Conservation (phyloP, 2,797 vertebrate genomes). For the Pagetopsis macropterus region DNA sequence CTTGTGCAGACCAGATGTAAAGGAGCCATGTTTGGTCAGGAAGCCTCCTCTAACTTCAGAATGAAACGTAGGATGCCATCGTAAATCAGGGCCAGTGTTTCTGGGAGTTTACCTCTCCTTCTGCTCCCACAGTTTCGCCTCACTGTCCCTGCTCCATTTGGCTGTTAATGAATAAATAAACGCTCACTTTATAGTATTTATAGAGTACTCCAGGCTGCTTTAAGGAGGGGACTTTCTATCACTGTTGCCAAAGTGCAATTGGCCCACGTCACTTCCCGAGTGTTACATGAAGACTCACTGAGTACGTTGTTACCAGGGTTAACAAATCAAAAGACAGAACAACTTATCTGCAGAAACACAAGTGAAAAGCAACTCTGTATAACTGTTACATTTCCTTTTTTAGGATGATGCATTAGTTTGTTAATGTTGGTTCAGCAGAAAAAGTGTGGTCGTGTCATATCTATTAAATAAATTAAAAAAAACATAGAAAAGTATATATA, state of each 20-base stretch:
- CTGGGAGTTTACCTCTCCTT: conserved; percentile 70
- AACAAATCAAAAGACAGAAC: conserved; percentile 52
- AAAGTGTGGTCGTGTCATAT: conserved; percentile 28
- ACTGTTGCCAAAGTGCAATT: conserved; percentile 60
- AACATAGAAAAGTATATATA: background rate
- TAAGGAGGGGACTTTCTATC: conserved; percentile 64
- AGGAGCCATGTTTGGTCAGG: conserved; percentile 24
- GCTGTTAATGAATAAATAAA: conserved; percentile 82
- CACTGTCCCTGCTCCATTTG: conserved; percentile 75
- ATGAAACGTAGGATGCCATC: conserved; percentile 65
- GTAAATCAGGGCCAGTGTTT: conserved; percentile 74
- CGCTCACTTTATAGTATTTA: conserved; percentile 68
- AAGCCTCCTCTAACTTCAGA: conserved; percentile 37
- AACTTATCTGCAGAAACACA: conserved; percentile 44
- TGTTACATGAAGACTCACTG: conserved; percentile 46
- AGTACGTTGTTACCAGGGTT: conserved; percentile 50
- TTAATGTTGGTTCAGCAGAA: background rate
- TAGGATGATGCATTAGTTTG: conserved; percentile 21
- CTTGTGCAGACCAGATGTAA: conserved; percentile 14
- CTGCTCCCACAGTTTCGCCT: conserved; percentile 59
- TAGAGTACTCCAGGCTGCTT: conserved; percentile 64
- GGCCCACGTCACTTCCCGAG: conserved; percentile 41
- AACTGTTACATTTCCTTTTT: conserved; percentile 30
- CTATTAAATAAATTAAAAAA: background rate
- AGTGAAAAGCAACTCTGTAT: conserved; percentile 4